Base-by-base conservation (phyloP, 2,888 invertebrate genomes). In the Drosophila subquinaria region DNA sequence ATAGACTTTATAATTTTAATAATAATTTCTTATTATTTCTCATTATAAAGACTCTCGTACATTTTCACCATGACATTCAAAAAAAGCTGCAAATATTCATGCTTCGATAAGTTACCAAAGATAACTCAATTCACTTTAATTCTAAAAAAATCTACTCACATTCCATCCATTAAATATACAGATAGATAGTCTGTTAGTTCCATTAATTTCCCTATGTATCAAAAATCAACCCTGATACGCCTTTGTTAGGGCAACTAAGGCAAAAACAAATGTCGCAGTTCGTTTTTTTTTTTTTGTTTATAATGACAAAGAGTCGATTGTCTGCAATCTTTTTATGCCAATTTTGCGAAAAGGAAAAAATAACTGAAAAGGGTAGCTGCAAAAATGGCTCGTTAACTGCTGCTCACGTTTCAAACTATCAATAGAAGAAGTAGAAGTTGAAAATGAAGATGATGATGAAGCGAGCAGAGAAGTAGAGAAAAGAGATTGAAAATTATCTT, bases 401-500 rank as follows among this genome's bases (percentile, higher is more conserved):
- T 51, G 87, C 81, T 83, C 86, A 82, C 82, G 86, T 88, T 82
- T 88, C 83, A 55, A 68, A 23, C 53, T 51, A 50, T 56, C 36
- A 68, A 38, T 45, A 42, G 23, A 66, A 43, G 20, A 36, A 23
- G 13, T 15, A 43, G 20, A 36, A 23, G 13, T 23, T 36, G 27
- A 36, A 6, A 4, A 15, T 9, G 13, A 17, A 59, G 30, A 40
- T 30, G 56, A 62, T 50, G 33, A 43, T 30, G 27, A 15, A 30
- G 47, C 20, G 35, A 48, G n/a, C 6, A 6, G 27, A 27, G 0
- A 5, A 6, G 6, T 6, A 30, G 60, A 45, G 45, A 52, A 50
- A 56, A 72, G 81, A 79, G 66, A 89, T 83, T 73, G 83, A 85
- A 89, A 84, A 84, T 84, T 85, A 89, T 84, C 84, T 84, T 61